Evolutionary conservation across 64 coral and sea anemone species (phyloP).

Genomic region (Orbicella faveolata): DNA sequence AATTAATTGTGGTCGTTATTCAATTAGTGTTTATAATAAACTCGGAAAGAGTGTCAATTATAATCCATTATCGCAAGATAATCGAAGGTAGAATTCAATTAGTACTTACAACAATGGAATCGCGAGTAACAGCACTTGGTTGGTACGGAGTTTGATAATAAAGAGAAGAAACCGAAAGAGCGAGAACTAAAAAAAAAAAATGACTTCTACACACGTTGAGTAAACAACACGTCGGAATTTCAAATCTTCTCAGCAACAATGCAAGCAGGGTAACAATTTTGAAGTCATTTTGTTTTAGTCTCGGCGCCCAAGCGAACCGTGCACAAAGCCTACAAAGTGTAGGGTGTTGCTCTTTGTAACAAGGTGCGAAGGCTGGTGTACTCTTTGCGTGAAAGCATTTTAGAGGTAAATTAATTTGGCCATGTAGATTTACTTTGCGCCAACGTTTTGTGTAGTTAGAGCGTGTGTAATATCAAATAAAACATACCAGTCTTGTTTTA

Average conservation of each 20-base stretch:
- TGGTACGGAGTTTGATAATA: not conserved
- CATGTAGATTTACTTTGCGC: conserved; percentile 14
- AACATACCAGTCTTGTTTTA: conserved; percentile 3
- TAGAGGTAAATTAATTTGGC: not conserved
- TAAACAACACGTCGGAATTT: conserved; percentile 1
- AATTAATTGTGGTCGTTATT: conserved; percentile 76
- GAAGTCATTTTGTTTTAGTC: not conserved
- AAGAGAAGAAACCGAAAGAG: not conserved
- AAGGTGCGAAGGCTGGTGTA: not conserved
- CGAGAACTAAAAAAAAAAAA: not conserved
- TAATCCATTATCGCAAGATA: conserved; percentile 72
- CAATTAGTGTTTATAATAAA: conserved; percentile 79
- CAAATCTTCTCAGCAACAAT: conserved; percentile 14
- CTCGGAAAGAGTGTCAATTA: conserved; percentile 70
- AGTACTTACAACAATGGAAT: conserved; percentile 49
- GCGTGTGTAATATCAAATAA: conserved; percentile 27
- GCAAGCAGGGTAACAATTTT: not conserved
- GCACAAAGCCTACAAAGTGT: not conserved
- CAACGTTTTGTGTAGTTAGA: conserved; percentile 26
- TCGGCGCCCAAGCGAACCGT: not conserved
- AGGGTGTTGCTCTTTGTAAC: not conserved
- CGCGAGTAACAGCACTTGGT: not conserved
- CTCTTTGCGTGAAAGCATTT: conserved; percentile 1
- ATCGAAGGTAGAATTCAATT: conserved; percentile 83
- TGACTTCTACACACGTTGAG: not conserved